Percentiles rank a stretch among this genome's conserved stretches.
Evolutionary conservation across 2,113 vertebrate species (phyloP).

Genomic region (Chaetops frenatus): DNA sequence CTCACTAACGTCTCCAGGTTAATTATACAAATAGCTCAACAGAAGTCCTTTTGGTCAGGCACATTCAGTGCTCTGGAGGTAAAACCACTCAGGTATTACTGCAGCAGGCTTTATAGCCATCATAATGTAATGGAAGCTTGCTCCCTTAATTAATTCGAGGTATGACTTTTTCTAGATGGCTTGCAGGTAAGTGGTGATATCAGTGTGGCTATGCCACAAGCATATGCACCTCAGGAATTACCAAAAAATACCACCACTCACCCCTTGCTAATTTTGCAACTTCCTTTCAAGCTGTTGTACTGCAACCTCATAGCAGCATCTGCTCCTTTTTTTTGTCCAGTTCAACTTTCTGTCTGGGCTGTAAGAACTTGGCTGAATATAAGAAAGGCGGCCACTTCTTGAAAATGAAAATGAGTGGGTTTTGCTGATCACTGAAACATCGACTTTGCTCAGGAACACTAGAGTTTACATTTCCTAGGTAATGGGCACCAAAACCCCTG

Average conservation of each 20-base stretch:
- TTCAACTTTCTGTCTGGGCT: not conserved
- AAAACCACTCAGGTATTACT: constrained; percentile 3
- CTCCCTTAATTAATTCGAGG: not conserved
- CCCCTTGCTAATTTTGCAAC: constrained; percentile 12
- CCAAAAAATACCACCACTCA: not conserved
- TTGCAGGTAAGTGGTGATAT: not conserved
- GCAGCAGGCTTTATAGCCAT: not conserved
- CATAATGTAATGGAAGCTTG: not conserved
- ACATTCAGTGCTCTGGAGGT: not conserved
- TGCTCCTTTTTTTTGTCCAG: not conserved
- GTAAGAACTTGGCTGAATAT: not conserved
- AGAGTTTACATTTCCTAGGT: constrained; percentile 53
- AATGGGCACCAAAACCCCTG: constrained; percentile 47
- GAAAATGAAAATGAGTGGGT: not conserved
- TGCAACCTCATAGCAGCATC: not conserved
- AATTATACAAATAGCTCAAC: constrained; percentile 1
- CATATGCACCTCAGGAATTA: not conserved
- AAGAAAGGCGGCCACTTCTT: not conserved
- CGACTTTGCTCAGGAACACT: not conserved
- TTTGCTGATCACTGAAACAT: not conserved
- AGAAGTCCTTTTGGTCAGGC: not conserved
- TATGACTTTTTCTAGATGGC: not conserved
- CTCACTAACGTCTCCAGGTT: not conserved
- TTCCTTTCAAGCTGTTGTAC: not conserved
- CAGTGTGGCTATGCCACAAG: not conserved